Evolutionary conservation across 2,888 invertebrate species (phyloP), one percentile per base, ranked within the genome.

Genomic region (Cantharis flavilabris): DNA sequence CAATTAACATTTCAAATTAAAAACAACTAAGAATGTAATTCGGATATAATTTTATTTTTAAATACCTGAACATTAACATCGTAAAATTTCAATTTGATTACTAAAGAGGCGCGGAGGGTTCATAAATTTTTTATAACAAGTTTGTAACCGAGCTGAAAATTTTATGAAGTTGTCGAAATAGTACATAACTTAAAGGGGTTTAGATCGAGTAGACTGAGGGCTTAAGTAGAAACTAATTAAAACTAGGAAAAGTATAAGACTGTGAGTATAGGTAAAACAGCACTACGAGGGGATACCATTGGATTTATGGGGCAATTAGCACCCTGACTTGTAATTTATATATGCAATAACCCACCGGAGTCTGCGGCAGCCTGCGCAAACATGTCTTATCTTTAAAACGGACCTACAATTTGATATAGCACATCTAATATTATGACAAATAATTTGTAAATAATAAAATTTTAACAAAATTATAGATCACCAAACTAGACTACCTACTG

Each of bases 271-370:
- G 76, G 78, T 74, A 76, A 76, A 76, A 62, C 75, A 70, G 77
- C 75, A 76, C 64, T 76, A 72, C 78, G 79, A 78, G 78, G 80
- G 79, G 78, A 80, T 75, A 78, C 82, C 82, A 82, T 83, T 83
- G 83, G 83, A 84, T 84, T 84, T 84, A 84, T 84, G 82, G 83
- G 80, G 84, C 84, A 84, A 84, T 84, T 84, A 84, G 84, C 84
- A 83, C 84, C 84, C 84, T 81, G 82, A 83, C 82, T 83, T 82
- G 83, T 84, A 84, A 84, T 84, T 84, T 84, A 84, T 84, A 84
- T 82, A 84, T 83, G 84, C 84, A 84, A 84, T 84, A 84, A 84
- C 82, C 76, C 73, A 73, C 72, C 69, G 72, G 70, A 76, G 77
- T 77, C 77, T 77, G 73, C 80, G 70, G 77, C 76, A 79, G 76